These are phyloP conservation scores for Caenorhabditis latens DNA, from an alignment of 1,140 invertebrate genomes.

Conservation along the genomic window DNA sequence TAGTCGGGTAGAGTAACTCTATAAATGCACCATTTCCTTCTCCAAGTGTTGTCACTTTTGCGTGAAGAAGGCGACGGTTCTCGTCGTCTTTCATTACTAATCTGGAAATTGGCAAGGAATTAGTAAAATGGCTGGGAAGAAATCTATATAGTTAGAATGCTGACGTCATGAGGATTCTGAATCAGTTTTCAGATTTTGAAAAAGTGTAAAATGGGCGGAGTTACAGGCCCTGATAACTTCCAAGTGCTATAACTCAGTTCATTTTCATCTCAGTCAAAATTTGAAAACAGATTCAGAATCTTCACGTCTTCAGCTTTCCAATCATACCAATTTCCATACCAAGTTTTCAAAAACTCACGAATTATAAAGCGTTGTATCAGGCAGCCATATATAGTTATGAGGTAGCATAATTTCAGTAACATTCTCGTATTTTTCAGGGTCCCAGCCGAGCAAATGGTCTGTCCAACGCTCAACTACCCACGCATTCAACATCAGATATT, in stretches of 20 bases:
- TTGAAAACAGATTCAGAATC: not conserved
- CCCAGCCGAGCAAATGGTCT: conserved; percentile 65
- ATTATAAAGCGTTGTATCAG: conserved; percentile 68
- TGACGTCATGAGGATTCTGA: no score
- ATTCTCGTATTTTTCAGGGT: conserved; percentile 64
- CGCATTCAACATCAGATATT: conserved; percentile 65
- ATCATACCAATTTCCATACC: not conserved
- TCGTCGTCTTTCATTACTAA: conserved; percentile 68
- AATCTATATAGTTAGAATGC: no score
- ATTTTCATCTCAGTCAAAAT: no score
- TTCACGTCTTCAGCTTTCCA: not conserved
- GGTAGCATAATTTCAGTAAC: conserved; percentile 66
- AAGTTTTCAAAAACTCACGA: conserved; percentile 33
- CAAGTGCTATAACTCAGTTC: no score
- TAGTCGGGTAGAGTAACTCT: conserved; percentile 67
- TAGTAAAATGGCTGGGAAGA: not conserved
- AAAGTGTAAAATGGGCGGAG: no score
- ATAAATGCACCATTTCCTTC: conserved; percentile 58
- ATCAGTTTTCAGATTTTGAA: no score
- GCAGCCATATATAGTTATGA: conserved; percentile 65
- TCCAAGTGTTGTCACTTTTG: conserved; percentile 62
- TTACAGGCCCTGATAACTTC: no score
- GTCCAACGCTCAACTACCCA: conserved; percentile 67
- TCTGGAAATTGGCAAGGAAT: conserved; percentile 33
- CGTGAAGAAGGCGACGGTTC: conserved; percentile 62